These are phyloP conservation scores for Coranthus polyacanthus DNA, from an alignment of 2,797 vertebrate species.

Conservation along the genomic window DNA sequence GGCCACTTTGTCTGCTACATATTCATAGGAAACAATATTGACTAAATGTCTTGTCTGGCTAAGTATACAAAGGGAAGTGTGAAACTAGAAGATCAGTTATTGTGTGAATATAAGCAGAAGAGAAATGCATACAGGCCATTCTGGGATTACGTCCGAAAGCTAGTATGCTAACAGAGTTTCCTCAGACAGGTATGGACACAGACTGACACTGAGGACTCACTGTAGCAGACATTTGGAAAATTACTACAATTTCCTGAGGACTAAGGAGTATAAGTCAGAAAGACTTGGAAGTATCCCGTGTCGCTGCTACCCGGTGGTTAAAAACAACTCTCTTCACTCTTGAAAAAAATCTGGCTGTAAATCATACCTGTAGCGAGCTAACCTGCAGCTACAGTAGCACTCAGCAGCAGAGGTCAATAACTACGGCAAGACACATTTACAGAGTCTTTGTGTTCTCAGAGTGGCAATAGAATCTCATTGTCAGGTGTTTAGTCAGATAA, in stretches of 20 bases:
- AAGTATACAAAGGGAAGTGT: slow-evolving; percentile 65
- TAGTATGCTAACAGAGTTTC: slow-evolving; percentile 42
- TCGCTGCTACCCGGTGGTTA: slow-evolving; percentile 21
- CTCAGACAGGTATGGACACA: slow-evolving; percentile 37
- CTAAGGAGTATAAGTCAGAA: slow-evolving; percentile 7
- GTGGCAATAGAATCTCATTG: slow-evolving; percentile 81
- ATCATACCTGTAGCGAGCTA: slow-evolving; percentile 47
- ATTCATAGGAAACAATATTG: slow-evolving; percentile 81
- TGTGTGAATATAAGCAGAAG: slow-evolving; percentile 59
- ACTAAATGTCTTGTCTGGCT: slow-evolving; percentile 77
- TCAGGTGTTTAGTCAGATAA: slow-evolving; percentile 84
- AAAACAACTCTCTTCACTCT: slow-evolving; percentile 34
- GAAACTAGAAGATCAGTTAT: slow-evolving; percentile 61
- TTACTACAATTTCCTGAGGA: slow-evolving; percentile 32
- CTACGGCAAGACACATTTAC: slow-evolving; percentile 48
- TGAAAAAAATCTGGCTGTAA: slow-evolving; percentile 40
- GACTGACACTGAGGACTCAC: slow-evolving; percentile 53
- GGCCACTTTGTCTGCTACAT: slow-evolving; percentile 76
- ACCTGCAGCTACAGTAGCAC: slow-evolving; percentile 53
- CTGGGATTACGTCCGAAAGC: slow-evolving; percentile 71
- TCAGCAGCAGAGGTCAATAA: slow-evolving; percentile 64
- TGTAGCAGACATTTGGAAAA: slow-evolving; percentile 43
- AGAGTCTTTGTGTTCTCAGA: slow-evolving; percentile 63
- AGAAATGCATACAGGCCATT: slow-evolving; percentile 77
- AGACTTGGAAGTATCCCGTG: slow-evolving; percentile 39